Base-by-base conservation (phyloP, 2,797 vertebrate species). In the Syncerus caffer region DNA sequence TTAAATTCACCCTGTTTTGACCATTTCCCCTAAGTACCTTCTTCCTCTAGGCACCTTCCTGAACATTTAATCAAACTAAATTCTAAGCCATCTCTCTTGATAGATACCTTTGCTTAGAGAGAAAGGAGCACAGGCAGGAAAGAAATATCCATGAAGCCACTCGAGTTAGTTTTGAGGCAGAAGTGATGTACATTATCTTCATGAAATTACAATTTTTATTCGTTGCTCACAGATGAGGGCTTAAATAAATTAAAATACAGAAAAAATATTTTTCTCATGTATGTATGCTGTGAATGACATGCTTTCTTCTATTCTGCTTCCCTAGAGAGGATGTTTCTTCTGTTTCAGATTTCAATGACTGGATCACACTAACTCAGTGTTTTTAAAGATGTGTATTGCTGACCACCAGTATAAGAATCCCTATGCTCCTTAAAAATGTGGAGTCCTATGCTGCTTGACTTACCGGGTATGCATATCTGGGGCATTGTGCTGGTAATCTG, bases 31-130 rank as follows among this genome's bases (percentile, higher is more conserved):
- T n/a, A 67, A 67, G n/a, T 38, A 67, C 17, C 3, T 42, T 42
- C 71, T 62, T 86, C 4, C 2, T 17, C 14, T 60, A 25, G 10
- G 27, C 50, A 51, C 5, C 3, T 34, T 90, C 34, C 85, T 89
- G 29, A 90, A 97, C 79, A n/a, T 42, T 50, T 78, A 64, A 80
- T 74, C n/a, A 58, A 55, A 60, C 15, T 92, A 34, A 96, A 67
- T 31, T 13, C 13, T 42, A 74, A 94, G 19, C 4, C 1, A 2
- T 84, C 9, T 91, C 64, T 67, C 12, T n/a, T 42, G 23, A 74
- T 34, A 38, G 6, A 85, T 25, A 31, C 3, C 53, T 53, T 80
- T 80, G 21, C 34, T 60, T 76, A 21, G 58, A 57, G 3, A 10
- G 13, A 57, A 93, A 71, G 23, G 4, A 64, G 4, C 3, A 6